A percentile compares a stretch with the other conserved stretches of the same genome.
These are phyloP conservation scores for Proteles cristata DNA, from an alignment of 2,113 vertebrate genomes.

Conservation along the genomic window DNA sequence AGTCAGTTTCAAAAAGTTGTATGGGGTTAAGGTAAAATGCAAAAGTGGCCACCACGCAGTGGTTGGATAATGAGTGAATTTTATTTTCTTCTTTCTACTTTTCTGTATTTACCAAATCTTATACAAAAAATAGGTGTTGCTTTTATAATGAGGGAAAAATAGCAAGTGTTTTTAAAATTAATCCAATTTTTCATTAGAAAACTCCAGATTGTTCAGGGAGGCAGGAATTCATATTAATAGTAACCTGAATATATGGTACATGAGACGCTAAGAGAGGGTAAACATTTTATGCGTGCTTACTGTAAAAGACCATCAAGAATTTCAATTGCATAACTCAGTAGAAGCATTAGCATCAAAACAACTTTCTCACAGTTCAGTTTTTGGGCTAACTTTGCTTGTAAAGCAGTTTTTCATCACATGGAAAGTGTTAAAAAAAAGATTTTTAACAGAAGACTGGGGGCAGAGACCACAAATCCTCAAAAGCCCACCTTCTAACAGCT, in stretches of 20 bases:
- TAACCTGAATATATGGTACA: not conserved
- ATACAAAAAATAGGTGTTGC: not conserved
- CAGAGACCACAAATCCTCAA: not conserved
- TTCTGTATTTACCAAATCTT: conserved; percentile 30
- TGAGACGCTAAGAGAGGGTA: not conserved
- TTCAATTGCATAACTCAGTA: not conserved
- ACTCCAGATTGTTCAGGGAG: not conserved
- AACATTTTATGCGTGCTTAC: not conserved
- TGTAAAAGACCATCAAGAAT: not conserved
- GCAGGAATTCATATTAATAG: conserved; percentile 24
- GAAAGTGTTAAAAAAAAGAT: not conserved
- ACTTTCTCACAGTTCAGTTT: not conserved
- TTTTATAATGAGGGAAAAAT: conserved; percentile 29
- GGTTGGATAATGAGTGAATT: not conserved
- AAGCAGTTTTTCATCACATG: not conserved
- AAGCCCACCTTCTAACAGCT: not conserved
- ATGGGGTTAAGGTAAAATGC: not conserved
- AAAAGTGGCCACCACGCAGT: not conserved
- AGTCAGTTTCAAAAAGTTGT: not conserved
- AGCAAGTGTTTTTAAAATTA: conserved; percentile 26
- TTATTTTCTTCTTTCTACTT: not conserved
- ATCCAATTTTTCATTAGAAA: not conserved
- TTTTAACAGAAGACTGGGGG: not conserved
- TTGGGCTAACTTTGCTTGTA: not conserved
- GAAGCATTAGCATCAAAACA: not conserved